phyloP scores from a whole-genome alignment of 2,888 invertebrate species.

The Pediacus dermestoides region DNA sequence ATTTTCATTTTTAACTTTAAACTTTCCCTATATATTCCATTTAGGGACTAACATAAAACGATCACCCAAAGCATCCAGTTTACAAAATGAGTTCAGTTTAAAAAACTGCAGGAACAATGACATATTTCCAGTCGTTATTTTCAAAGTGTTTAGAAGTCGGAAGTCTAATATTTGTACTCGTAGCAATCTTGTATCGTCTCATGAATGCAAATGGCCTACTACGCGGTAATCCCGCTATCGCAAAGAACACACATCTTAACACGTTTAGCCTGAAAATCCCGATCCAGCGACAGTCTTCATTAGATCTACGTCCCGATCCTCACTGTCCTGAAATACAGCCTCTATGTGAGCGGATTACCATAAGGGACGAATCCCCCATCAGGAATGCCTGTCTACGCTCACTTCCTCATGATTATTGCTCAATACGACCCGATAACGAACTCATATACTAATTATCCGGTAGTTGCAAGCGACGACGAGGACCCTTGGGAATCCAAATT shows the following conservation, averaged over 20 bases:
- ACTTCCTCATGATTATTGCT: constrained; percentile 16
- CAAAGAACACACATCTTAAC: constrained; percentile 41
- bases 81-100: no score
- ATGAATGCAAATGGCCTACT: constrained; percentile 46
- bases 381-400: constrained; percentile 12
- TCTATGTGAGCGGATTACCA: constrained; percentile 28
- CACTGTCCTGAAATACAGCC: constrained; percentile 25
- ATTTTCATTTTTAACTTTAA: no score
- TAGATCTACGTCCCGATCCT: constrained; percentile 32
- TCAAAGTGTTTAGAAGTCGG: constrained; percentile 40
- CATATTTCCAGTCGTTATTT: constrained; percentile 38
- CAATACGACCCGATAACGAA: constrained; percentile 10
- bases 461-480: constrained; percentile 7
- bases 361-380: constrained; percentile 16
- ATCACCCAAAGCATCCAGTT: no score
- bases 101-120: constrained; percentile 29
- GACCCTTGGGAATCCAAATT: constrained; percentile 15
- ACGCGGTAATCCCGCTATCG: constrained; percentile 41
- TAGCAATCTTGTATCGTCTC: constrained; percentile 46
- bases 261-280: constrained; percentile 35
- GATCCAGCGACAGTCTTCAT: constrained; percentile 33
- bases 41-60: no score
- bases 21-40: no score
- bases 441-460: constrained; percentile 18
- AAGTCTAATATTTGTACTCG: constrained; percentile 43